phyloP scores from a whole-genome alignment of 2,888 invertebrate species.

The Horisme vitalbata region DNA sequence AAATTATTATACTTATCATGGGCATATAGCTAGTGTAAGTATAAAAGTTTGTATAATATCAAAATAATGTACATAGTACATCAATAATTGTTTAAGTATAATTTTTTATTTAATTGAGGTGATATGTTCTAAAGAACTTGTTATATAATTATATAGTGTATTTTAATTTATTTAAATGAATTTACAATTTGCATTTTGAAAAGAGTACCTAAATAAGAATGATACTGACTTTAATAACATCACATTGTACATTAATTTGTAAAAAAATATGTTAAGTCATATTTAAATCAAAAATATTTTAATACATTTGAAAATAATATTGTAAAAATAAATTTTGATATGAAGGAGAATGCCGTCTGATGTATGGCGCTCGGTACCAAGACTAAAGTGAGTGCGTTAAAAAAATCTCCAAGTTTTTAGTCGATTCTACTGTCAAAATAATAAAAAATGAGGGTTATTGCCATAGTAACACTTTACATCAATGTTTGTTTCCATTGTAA shows the following conservation, averaged over 20 bases:
- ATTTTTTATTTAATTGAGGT: slow-evolving; percentile 6
- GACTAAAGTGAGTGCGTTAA: too few relatives aligned
- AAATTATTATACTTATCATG: slow-evolving; percentile 1
- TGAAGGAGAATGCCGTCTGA: too few relatives aligned
- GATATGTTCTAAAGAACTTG: slow-evolving; percentile 12
- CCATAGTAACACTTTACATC: too few relatives aligned
- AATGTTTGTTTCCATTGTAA: too few relatives aligned
- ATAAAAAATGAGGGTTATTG: too few relatives aligned
- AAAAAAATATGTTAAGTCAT: too few relatives aligned
- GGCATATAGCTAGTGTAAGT: not conserved
- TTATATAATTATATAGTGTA: not conserved
- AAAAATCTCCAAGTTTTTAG: too few relatives aligned
- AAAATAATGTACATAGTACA: slow-evolving; percentile 19
- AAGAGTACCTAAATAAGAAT: not conserved
- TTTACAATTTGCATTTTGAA: not conserved
- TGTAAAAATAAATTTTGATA: too few relatives aligned
- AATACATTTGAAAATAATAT: too few relatives aligned
- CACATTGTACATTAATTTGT: not conserved
- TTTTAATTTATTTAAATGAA: slow-evolving; percentile 3
- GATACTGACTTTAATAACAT: not conserved
- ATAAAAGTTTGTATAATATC: slow-evolving; percentile 3
- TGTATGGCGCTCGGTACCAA: too few relatives aligned
- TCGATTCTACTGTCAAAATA: too few relatives aligned
- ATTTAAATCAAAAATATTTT: too few relatives aligned
- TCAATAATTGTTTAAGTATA: slow-evolving; percentile 1